A percentile compares a stretch with the other conserved stretches of the same genome.
Conservation (phyloP, 2,113 vertebrate species). For the Catharus minimus region DNA sequence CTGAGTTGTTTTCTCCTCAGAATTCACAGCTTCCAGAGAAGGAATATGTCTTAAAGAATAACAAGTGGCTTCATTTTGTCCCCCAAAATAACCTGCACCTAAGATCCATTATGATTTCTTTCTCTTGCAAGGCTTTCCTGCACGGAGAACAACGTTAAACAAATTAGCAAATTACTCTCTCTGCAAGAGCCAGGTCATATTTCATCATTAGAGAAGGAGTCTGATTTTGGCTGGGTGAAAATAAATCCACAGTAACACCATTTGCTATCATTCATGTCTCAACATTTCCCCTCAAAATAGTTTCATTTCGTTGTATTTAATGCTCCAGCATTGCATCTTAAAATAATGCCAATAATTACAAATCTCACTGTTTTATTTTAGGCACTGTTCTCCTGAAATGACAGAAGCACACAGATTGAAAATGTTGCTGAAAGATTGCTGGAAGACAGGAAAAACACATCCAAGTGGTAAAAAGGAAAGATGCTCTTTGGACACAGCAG, state of each 20-base stretch:
- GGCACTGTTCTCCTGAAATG: neutral
- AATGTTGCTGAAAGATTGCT: slow-evolving; percentile 16
- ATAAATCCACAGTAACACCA: slow-evolving; percentile 21
- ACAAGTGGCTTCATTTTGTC: neutral
- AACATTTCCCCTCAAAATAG: slow-evolving; percentile 52
- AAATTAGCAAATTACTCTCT: slow-evolving; percentile 54
- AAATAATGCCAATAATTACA: slow-evolving; percentile 54
- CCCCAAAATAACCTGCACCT: neutral
- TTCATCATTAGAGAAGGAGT: slow-evolving; percentile 42
- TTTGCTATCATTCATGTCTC: slow-evolving; percentile 31
- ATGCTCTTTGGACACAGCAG: neutral
- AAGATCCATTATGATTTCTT: neutral
- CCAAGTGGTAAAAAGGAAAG: neutral
- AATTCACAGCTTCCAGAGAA: neutral
- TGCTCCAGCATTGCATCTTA: slow-evolving; percentile 24
- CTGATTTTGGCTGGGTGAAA: slow-evolving; percentile 45
- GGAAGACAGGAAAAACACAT: slow-evolving; percentile 18
- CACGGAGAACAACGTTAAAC: slow-evolving; percentile 32
- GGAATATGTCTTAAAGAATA: slow-evolving; percentile 3
- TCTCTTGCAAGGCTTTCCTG: slow-evolving; percentile 8
- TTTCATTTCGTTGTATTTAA: slow-evolving; percentile 29
- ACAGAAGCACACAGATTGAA: slow-evolving; percentile 38
- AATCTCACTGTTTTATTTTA: slow-evolving; percentile 48
- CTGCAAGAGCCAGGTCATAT: slow-evolving; percentile 50
- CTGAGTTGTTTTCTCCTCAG: neutral